Base-by-base conservation (phyloP, 2,888 invertebrate genomes). In the Ernsta delagoae region DNA sequence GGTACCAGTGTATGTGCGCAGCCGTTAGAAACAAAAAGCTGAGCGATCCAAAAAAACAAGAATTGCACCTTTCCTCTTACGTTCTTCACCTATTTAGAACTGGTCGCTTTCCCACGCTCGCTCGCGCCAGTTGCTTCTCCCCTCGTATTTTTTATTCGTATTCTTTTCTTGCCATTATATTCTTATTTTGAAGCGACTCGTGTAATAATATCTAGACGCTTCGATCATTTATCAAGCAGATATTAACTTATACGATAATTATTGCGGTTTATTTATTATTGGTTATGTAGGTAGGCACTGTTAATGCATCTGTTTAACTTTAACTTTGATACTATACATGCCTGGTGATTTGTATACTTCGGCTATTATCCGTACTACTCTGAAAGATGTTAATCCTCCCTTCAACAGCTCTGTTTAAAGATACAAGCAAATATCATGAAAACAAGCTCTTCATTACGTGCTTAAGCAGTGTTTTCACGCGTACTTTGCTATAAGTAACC, bases 11-110 rank as follows among this genome's bases (percentile, higher is more conserved):
- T 39, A 11, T 59, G 59, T 39, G 39, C 56, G 83, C 83, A 82
- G 84, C 82, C 86, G 87, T 87, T 86, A 83, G 78, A 82, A 80
- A 88, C 82, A 89, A 89, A 91, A 91, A 89, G 80, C 75, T 53
- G 50, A 78, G 79, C 71, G 75, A 81, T 79, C 74, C 59, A 87
- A 87, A 45, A 90, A 88, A 89, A 85, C 84, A 76, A 69, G 86
- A 88, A 92, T 91, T 89, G 92, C 91, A 92, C 90, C 92, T 93
- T 92, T 92, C 89, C 89, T 91, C 91, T 90, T 88, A 87, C 87
- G 90, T 89, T 90, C 88, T 89, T 73, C 73, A 88, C 87, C 74
- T 73, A 90, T 89, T 90, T 88, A 88, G 85, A 89, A 88, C 88
- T 87, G 87, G 89, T 87, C 85, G 86, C 87, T 89, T 93, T 93